A percentile compares a stretch with the other conserved stretches of the same genome.
phyloP scores from a whole-genome alignment of 2,888 invertebrate species.

The Melanargia galathea region DNA sequence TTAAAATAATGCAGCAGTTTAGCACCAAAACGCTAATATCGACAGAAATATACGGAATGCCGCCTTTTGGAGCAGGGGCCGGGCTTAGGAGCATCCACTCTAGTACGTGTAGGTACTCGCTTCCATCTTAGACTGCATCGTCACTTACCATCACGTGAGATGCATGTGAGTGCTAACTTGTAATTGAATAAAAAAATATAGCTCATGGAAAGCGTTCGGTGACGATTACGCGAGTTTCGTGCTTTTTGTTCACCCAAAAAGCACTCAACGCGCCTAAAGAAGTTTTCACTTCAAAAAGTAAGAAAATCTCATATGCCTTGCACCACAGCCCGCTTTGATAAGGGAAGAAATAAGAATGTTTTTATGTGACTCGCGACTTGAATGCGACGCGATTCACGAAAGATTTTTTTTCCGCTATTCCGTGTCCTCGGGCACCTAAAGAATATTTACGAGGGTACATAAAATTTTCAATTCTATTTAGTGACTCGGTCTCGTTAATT shows the following conservation, averaged over 20 bases:
- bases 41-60: no score
- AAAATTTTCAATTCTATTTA: slow-evolving; percentile 30
- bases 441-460: slow-evolving; percentile 34
- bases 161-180: no score
- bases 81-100: no score
- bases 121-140: no score
- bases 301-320: slow-evolving; percentile 33
- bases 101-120: no score
- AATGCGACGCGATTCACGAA: slow-evolving; percentile 45
- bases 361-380: slow-evolving; percentile 54
- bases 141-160: no score
- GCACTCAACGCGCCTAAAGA: not conserved
- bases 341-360: slow-evolving; percentile 58
- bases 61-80: no score
- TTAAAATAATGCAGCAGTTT: no score
- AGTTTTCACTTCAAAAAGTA: not conserved
- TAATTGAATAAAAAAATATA: no score
- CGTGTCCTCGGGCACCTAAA: slow-evolving; percentile 35
- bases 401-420: slow-evolving; percentile 40
- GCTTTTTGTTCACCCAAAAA: not conserved
- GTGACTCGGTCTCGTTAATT: slow-evolving; percentile 9
- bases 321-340: slow-evolving; percentile 51
- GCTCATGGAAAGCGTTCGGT: no score
- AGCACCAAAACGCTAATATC: no score
- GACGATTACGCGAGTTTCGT: no score